Conservation (phyloP, 2,888 invertebrate species). For the Poecilobothrus nobilitatus region DNA sequence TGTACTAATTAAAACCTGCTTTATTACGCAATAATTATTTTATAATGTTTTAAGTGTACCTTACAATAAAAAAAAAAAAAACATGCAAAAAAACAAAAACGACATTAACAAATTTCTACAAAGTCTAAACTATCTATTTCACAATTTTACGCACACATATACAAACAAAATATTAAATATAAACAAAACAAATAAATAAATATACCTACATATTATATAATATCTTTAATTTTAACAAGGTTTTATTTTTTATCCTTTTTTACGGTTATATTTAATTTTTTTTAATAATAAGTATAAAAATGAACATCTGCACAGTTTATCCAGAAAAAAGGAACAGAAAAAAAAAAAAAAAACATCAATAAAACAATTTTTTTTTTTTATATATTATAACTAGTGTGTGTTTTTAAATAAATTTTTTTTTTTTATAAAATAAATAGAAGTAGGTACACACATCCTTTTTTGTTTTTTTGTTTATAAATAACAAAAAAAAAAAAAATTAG, state of each 20-base stretch:
- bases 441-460: not conserved
- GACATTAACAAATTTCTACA: not conserved
- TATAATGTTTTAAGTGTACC: not conserved
- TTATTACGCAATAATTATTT: conserved; percentile 1
- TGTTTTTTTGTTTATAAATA: not conserved
- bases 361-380: too few species aligned
- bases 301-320: not conserved
- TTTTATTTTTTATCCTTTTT: not conserved
- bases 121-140: not conserved
- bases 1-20: not conserved
- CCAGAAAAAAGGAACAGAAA: too few species aligned
- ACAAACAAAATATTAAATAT: not conserved
- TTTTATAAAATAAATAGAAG: too few species aligned
- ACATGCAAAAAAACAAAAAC: not conserved
- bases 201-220: too few species aligned
- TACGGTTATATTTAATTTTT: too few species aligned
- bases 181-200: not conserved
- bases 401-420: too few species aligned
- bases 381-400: too few species aligned
- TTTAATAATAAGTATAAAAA: not conserved
- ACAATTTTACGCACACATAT: not conserved
- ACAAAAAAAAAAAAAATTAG: too few species aligned
- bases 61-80: too few species aligned
- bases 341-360: too few species aligned
- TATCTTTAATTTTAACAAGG: not conserved